Evolutionary conservation across 2,797 vertebrate genomes (phyloP).

Genomic region (Leptodactylus fallax): DNA sequence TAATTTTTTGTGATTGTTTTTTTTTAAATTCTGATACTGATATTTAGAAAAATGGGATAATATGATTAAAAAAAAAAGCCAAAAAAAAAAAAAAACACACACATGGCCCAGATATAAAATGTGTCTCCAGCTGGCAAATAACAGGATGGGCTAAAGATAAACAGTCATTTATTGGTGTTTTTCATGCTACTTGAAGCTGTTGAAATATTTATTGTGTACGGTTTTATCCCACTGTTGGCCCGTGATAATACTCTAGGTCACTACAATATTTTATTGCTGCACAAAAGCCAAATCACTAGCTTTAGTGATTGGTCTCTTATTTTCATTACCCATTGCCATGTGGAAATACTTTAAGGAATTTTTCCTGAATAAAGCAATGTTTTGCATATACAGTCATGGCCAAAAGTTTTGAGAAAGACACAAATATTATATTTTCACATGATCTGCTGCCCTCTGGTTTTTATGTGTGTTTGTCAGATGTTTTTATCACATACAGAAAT

Average conservation of each 20-base stretch:
- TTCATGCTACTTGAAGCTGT: not conserved
- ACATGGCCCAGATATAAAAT: not conserved
- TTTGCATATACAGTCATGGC: not conserved
- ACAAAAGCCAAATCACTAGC: not conserved
- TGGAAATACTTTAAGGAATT: not conserved
- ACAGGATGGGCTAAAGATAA: not conserved
- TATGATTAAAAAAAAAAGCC: not conserved
- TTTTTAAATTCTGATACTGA: not conserved
- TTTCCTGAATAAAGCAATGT: not conserved
- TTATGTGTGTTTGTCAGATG: no score
- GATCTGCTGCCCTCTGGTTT: no score
- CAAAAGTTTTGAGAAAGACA: no score
- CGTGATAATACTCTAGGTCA: not conserved
- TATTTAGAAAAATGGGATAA: not conserved
- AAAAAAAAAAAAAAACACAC: no score
- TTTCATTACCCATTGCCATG: not conserved
- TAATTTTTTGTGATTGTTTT: not conserved
- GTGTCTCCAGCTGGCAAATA: not conserved
- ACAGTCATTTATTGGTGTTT: not conserved
- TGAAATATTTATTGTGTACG: not conserved
- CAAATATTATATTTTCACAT: no score
- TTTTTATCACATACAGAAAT: no score
- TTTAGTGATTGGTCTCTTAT: not conserved
- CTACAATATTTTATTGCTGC: not conserved
- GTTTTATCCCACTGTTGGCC: not conserved